Evolutionary conservation across 2,113 vertebrate genomes (phyloP).

Genomic region (Struthio camelus): DNA sequence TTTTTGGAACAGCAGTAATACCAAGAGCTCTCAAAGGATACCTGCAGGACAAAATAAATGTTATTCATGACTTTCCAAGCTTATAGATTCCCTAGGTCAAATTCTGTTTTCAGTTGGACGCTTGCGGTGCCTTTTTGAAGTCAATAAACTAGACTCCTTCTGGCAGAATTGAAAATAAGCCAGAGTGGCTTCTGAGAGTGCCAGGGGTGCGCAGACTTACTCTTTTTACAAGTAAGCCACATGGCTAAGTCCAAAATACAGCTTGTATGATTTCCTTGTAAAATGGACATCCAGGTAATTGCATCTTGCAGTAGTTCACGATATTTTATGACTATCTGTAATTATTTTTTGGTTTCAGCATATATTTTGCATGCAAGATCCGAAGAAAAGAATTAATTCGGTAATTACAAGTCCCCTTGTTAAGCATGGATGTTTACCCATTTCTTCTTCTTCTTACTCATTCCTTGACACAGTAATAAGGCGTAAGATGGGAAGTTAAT

Average conservation of each 20-base stretch:
- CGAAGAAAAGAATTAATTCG: neutral
- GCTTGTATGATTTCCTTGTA: neutral
- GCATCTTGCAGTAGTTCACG: neutral
- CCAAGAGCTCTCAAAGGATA: neutral
- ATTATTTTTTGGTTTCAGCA: neutral
- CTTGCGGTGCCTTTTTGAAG: neutral
- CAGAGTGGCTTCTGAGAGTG: neutral
- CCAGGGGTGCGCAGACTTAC: neutral
- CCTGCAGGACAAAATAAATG: neutral
- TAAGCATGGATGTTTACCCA: neutral
- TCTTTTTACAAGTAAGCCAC: neutral
- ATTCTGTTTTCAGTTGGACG: neutral
- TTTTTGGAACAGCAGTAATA: neutral
- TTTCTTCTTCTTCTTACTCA: neutral
- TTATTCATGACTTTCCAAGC: neutral
- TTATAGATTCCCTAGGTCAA: neutral
- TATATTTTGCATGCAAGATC: neutral
- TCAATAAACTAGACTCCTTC: neutral
- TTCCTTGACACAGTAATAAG: neutral
- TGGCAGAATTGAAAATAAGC: neutral
- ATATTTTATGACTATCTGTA: neutral
- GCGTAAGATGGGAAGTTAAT: neutral
- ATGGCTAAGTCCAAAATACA: neutral
- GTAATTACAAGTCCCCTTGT: neutral
- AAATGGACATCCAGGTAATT: neutral